Base-by-base conservation (phyloP, 1,140 invertebrate species). In the Sarcophaga bullata region DNA sequence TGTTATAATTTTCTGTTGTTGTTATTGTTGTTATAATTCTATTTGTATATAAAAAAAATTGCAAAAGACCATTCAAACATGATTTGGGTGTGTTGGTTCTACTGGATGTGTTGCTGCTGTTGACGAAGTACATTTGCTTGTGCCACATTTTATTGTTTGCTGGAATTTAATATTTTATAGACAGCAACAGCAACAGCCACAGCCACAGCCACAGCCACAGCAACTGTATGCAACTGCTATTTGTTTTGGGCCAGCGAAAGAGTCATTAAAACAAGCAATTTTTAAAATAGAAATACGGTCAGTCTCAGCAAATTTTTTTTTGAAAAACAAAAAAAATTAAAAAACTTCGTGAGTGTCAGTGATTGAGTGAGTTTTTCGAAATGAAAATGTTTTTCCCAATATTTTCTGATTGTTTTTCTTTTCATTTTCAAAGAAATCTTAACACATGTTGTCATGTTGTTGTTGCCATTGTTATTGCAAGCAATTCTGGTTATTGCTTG, bases 361-460 rank as follows among this genome's bases (percentile, higher is more conserved):
- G 9, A 58, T 6, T 15, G 6, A 58, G 54, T 58, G 54, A 11
- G 54, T n/a, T 13, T 58, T 13, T 58, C 54, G 13, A n/a, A 58
- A 13, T n/a, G 15, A 58, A 13, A n/a, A 58, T n/a, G 4, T n/a
- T 15, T 58, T 58, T 15, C 25, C 1, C 25, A 1, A 37, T 4
- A 13, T 58, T 58, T 58, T 58, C 13, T 58, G 15, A 58, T 13
- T 58, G 13, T 58, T 58, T 58, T n/a, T 58, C 13, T 11, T 62
- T 62, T 62, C 9, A 6, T 68, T 68, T 25, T 7, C n/a, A 68
- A 19, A 19, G 19, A 68, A 68, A 25, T 68, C 62, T 68, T 68
- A 68, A 68, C 62, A 68, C n/a, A 68, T 68, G 62, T 68, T 68
- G 17, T n/a, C 19, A 52, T 58, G n/a, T 15, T 58, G 52, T 58